Percentiles rank a stretch among this genome's conserved stretches.
Conservation (phyloP, 2,888 invertebrate species). For the Sarcophaga carnaria region DNA sequence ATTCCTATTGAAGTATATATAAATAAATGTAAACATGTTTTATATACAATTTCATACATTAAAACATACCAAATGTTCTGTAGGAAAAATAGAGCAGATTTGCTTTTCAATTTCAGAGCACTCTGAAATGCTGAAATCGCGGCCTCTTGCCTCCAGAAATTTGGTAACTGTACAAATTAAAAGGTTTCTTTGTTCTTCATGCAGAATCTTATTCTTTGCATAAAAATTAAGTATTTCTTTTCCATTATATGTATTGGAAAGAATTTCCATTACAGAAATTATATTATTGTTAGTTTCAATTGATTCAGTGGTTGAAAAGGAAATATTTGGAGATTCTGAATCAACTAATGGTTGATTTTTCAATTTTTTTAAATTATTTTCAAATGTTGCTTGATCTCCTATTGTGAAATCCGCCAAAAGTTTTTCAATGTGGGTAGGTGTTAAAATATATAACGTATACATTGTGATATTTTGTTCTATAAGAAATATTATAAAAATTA, state of each 20-base stretch:
- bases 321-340: background rate
- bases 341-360: too few relatives aligned
- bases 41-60: too few relatives aligned
- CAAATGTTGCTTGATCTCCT: slow-evolving; percentile 4
- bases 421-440: slow-evolving; percentile 1
- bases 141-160: slow-evolving; percentile 2
- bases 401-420: slow-evolving; percentile 1
- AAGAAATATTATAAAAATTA: background rate
- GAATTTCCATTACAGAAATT: slow-evolving; percentile 13
- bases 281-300: background rate
- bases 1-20: too few relatives aligned
- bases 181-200: slow-evolving; percentile 18
- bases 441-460: background rate
- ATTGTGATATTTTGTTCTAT: slow-evolving; percentile 9
- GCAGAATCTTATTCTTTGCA: background rate
- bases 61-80: too few relatives aligned
- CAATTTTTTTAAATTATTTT: background rate
- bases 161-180: background rate
- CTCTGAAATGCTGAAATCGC: background rate
- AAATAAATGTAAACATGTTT: too few relatives aligned
- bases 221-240: slow-evolving; percentile 16
- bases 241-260: slow-evolving; percentile 1
- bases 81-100: too few relatives aligned
- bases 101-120: too few relatives aligned
- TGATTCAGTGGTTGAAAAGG: background rate